phyloP scores from a whole-genome alignment of 1,140 invertebrate species.

The Drosophila guanche region DNA sequence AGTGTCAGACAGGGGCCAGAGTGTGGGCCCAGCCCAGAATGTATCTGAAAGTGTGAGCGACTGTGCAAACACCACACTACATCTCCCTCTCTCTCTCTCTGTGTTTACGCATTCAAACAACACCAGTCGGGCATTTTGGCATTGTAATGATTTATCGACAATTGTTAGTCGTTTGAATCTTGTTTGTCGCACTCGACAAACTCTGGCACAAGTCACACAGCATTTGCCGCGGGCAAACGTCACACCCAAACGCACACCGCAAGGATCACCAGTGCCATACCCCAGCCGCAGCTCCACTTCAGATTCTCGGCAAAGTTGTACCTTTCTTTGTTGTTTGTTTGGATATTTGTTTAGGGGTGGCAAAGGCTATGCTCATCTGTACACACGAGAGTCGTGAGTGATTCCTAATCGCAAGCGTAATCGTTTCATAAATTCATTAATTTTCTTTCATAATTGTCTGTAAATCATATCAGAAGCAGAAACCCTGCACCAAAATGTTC shows the following conservation, averaged over 20 bases:
- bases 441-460: too few species aligned
- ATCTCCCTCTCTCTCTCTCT: background rate
- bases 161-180: constrained; percentile 44
- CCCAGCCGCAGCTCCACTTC: background rate
- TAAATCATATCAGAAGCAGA: too few species aligned
- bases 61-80: constrained; percentile 40
- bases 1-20: constrained; percentile 43
- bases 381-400: too few species aligned
- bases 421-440: too few species aligned
- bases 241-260: constrained; percentile 8
- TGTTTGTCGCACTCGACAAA: constrained; percentile 42
- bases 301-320: background rate
- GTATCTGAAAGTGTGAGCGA: constrained; percentile 11
- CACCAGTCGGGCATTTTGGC: constrained; percentile 48
- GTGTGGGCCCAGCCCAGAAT: background rate
- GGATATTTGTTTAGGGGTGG: too few species aligned
- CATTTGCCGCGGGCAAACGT: constrained; percentile 26
- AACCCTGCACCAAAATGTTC: too few species aligned
- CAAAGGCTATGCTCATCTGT: too few species aligned
- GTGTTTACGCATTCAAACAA: constrained; percentile 35
- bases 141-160: constrained; percentile 74
- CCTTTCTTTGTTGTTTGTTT: too few species aligned
- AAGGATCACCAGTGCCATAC: too few species aligned
- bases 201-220: constrained; percentile 11
- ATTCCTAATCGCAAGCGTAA: too few species aligned